A percentile compares a stretch with the other conserved stretches of the same genome.
Evolutionary conservation across 1,140 invertebrate species (phyloP).

Genomic region (Formica selysi): DNA sequence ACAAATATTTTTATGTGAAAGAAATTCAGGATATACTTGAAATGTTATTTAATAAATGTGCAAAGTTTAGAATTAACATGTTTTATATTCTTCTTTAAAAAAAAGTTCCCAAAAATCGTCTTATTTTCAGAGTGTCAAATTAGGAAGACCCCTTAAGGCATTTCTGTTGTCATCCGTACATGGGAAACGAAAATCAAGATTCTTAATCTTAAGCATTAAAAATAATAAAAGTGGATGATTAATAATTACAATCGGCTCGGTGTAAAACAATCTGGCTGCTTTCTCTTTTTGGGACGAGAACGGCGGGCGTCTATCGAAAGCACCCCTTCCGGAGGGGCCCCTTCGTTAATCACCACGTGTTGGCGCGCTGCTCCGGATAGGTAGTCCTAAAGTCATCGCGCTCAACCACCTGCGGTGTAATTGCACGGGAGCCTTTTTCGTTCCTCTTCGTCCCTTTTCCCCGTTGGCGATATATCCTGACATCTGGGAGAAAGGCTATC

Average conservation of each 20-base stretch:
- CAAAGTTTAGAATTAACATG: too few species aligned
- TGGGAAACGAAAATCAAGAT: neutral
- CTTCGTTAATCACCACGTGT: conserved; percentile 78
- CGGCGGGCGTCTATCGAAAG: conserved; percentile 25
- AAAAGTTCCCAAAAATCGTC: too few species aligned
- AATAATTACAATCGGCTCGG: conserved; percentile 70
- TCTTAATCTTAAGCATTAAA: conserved; percentile 12
- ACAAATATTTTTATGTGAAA: too few species aligned
- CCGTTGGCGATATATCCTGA: conserved; percentile 64
- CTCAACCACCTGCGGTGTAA: conserved; percentile 78
- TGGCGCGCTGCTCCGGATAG: conserved; percentile 81
- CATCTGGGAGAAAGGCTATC: conserved; percentile 46
- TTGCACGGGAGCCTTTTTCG: conserved; percentile 70
- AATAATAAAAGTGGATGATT: conserved; percentile 26
- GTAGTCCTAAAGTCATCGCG: conserved; percentile 68
- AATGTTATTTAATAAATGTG: too few species aligned
- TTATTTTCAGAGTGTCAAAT: too few species aligned
- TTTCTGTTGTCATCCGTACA: too few species aligned
- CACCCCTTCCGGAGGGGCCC: conserved; percentile 7
- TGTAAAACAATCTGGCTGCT: conserved; percentile 50
- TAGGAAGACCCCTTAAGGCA: too few species aligned
- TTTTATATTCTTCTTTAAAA: too few species aligned
- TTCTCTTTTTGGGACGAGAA: conserved; percentile 13
- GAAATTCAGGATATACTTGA: too few species aligned
- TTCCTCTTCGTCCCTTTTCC: conserved; percentile 17